These are phyloP conservation scores for Latrodectus hesperus DNA, from an alignment of 2,888 invertebrate genomes.

Conservation along the genomic window DNA sequence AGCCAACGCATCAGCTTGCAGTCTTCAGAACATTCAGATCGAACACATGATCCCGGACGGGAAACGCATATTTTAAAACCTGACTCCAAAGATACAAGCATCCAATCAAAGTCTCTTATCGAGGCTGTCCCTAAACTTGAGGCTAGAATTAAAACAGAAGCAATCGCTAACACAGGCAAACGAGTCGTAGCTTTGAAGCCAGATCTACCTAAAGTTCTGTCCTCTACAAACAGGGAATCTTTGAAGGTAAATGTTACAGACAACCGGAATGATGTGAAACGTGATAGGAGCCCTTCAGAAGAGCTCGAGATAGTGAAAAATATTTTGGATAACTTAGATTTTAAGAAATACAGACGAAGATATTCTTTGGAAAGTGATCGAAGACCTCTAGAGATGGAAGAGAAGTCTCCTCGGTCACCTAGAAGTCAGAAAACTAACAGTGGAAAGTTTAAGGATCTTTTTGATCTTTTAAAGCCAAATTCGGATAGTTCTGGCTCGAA, in stretches of 20 bases:
- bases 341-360: conserved; percentile 69
- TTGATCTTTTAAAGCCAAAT: conserved; percentile 43
- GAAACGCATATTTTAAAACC: too few relatives aligned
- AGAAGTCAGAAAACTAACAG: conserved; percentile 33
- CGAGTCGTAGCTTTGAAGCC: conserved; percentile 31
- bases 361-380: conserved; percentile 18
- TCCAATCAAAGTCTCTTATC: too few relatives aligned
- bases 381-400: conserved; percentile 39
- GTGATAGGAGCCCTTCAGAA: conserved; percentile 65
- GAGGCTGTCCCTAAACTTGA: too few relatives aligned
- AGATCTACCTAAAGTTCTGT: conserved; percentile 18
- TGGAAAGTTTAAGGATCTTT: conserved; percentile 49
- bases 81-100: too few relatives aligned
- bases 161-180: conserved; percentile 6
- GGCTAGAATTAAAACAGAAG: not conserved
- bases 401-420: conserved; percentile 39
- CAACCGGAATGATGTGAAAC: not conserved
- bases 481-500: conserved; percentile 27
- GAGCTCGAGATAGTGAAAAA: conserved; percentile 70
- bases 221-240: not conserved
- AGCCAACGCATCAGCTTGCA: not conserved
- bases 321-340: conserved; percentile 70
- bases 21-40: not conserved
- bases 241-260: not conserved
- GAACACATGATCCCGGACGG: too few relatives aligned